These are phyloP conservation scores for Cetoscarus ocellatus DNA, from an alignment of 2,797 vertebrate genomes.

Conservation along the genomic window DNA sequence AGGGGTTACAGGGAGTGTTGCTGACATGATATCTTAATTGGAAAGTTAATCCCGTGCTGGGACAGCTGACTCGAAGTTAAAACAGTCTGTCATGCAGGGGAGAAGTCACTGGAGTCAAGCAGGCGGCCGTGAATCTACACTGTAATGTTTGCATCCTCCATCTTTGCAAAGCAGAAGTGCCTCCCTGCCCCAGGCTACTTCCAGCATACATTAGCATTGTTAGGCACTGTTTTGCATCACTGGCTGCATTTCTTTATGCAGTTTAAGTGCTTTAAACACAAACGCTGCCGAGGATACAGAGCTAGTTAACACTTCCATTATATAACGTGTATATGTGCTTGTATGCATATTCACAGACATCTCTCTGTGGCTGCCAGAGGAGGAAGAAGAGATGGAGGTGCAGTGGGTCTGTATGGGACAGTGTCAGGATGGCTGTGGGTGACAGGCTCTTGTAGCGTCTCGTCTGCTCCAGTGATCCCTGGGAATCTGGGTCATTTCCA, in stretches of 20 bases:
- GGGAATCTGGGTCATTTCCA: constrained; percentile 88
- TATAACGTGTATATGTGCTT: constrained; percentile 23
- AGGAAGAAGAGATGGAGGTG: constrained; percentile 52
- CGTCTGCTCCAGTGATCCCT: constrained; percentile 80
- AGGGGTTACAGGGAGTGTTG: constrained; percentile 65
- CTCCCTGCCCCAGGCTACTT: constrained; percentile 36
- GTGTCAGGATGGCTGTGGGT: constrained; percentile 75
- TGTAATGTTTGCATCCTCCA: constrained; percentile 44
- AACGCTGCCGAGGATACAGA: constrained; percentile 21
- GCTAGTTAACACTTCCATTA: constrained; percentile 9
- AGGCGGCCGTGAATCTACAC: constrained; percentile 25
- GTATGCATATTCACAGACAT: constrained; percentile 28
- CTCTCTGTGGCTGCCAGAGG: constrained; percentile 30
- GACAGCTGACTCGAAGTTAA: constrained; percentile 61
- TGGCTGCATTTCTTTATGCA: constrained; percentile 25
- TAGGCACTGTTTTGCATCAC: constrained; percentile 41
- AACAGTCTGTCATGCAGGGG: constrained; percentile 43
- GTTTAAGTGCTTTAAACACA: constrained; percentile 34
- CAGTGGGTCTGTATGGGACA: constrained; percentile 56
- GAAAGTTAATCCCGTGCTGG: constrained; percentile 77
- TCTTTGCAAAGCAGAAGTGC: constrained; percentile 42
- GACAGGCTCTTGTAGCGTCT: constrained; percentile 79
- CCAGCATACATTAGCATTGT: constrained; percentile 42
- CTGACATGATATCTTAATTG: constrained; percentile 85
- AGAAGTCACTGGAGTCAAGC: constrained; percentile 35